A percentile compares a stretch with the other conserved stretches of the same genome.
Evolutionary conservation across 23 tunicate genomes (phyloP).

Genomic region (Aplidium turbinatum): DNA sequence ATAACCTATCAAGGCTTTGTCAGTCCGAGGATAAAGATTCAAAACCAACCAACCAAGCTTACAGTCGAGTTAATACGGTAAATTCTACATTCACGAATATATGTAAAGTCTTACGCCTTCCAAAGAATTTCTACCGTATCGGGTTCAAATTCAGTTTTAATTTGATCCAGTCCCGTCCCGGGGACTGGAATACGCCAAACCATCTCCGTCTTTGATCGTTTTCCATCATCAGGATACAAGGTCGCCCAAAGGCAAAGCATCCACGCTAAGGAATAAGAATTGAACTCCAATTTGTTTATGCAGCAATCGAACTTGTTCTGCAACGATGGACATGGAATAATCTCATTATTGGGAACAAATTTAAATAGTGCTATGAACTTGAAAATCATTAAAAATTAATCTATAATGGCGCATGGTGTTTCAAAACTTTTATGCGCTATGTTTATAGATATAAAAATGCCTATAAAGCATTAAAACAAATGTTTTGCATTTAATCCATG

Average conservation of each 20-base stretch:
- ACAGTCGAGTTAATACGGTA: too few relatives aligned
- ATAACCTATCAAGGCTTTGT: too few relatives aligned
- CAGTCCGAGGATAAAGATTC: too few relatives aligned
- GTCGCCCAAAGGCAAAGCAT: conserved; percentile 38
- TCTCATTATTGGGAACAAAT: too few relatives aligned
- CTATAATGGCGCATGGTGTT: too few relatives aligned
- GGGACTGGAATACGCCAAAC: conserved; percentile 28
- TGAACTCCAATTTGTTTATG: conserved; percentile 22
- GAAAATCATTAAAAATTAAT: too few relatives aligned
- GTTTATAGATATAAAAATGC: neutral
- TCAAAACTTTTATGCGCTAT: too few relatives aligned
- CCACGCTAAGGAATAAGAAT: conserved; percentile 38
- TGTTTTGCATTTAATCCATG: too few relatives aligned
- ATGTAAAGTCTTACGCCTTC: conserved; percentile 20
- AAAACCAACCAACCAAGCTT: too few relatives aligned
- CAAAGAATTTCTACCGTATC: conserved; percentile 21
- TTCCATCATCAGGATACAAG: neutral
- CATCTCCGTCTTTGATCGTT: neutral
- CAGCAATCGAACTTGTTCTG: conserved; percentile 48
- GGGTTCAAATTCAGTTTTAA: conserved; percentile 24
- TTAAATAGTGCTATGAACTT: too few relatives aligned
- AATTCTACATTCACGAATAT: neutral
- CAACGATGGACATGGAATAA: too few relatives aligned
- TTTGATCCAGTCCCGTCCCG: conserved; percentile 3
- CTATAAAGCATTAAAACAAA: neutral